phyloP scores from a whole-genome alignment of 1,140 invertebrate genomes.

The Drosophila tsacasi region DNA sequence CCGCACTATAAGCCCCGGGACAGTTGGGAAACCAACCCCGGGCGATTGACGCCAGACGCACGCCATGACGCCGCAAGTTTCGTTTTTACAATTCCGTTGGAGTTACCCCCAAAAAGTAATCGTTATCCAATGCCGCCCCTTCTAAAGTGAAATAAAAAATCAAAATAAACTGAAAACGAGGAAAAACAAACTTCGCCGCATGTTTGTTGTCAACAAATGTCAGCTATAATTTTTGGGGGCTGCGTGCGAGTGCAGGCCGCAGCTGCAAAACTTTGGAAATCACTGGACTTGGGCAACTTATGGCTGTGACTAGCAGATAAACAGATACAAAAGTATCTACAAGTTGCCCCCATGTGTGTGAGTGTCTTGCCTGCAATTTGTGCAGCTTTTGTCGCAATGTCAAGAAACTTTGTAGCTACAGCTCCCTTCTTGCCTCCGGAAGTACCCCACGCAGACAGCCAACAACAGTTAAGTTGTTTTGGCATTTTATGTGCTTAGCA shows the following conservation, averaged over 20 bases:
- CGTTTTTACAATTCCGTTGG: slow-evolving; percentile 58
- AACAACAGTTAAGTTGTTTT: slow-evolving; percentile 56
- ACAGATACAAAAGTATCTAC: slow-evolving; percentile 68
- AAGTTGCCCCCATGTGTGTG: slow-evolving; percentile 44
- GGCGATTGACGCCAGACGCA: slow-evolving; percentile 54
- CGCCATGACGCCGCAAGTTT: slow-evolving; percentile 66
- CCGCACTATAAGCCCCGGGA: background rate
- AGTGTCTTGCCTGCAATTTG: slow-evolving; percentile 40
- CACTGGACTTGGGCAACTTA: slow-evolving; percentile 49
- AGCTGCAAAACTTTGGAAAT: slow-evolving; percentile 67
- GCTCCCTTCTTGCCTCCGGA: background rate
- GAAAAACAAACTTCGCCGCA: slow-evolving; percentile 60
- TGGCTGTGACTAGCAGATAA: slow-evolving; percentile 48
- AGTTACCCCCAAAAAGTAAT: slow-evolving; percentile 38
- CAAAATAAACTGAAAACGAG: slow-evolving; percentile 1
- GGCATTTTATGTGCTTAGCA: slow-evolving; percentile 56
- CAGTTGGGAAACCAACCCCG: slow-evolving; percentile 59
- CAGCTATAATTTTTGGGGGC: slow-evolving; percentile 60
- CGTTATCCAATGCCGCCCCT: slow-evolving; percentile 41
- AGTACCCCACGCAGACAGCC: slow-evolving; percentile 30
- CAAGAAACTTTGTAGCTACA: slow-evolving; percentile 54
- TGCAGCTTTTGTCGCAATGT: slow-evolving; percentile 65
- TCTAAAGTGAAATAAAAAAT: slow-evolving; percentile 2
- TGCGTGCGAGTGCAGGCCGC: slow-evolving; percentile 56
- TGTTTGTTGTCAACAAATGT: slow-evolving; percentile 80